These are phyloP conservation scores for Germaria angustata DNA, from an alignment of 2,888 invertebrate species.

Conservation along the genomic window DNA sequence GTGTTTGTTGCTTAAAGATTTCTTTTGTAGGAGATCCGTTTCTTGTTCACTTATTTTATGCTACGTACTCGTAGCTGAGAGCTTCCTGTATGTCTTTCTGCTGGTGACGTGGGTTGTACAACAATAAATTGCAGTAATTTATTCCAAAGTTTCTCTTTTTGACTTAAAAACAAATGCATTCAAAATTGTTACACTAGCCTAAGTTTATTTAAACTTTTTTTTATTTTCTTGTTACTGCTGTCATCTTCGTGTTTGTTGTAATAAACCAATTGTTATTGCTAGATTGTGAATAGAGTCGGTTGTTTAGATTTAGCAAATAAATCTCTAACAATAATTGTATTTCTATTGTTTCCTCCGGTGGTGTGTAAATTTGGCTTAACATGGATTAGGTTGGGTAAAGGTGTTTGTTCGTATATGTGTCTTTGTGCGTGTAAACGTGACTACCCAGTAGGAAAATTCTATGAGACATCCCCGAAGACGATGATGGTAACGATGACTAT, in stretches of 20 bases:
- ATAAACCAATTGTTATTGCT: conserved; percentile 53
- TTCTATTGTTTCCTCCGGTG: conserved; percentile 35
- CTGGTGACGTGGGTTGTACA: conserved; percentile 57
- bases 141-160: conserved; percentile 36
- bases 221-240: conserved; percentile 12
- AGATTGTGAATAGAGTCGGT: conserved; percentile 41
- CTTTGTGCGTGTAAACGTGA: not conserved
- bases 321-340: conserved; percentile 34
- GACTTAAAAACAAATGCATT: conserved; percentile 47
- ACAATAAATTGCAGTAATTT: conserved; percentile 61
- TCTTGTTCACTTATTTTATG: conserved; percentile 57
- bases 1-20: conserved; percentile 30
- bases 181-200: conserved; percentile 46
- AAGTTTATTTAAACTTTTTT: conserved; percentile 54
- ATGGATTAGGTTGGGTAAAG: not conserved
- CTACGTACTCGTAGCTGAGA: conserved; percentile 41
- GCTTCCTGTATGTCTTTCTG: conserved; percentile 56
- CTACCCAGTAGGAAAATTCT: too few species aligned
- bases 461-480: too few species aligned
- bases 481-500: too few species aligned
- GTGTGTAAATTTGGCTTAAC: too few species aligned
- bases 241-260: conserved; percentile 31
- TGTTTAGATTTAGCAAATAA: conserved; percentile 50
- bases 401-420: not conserved
- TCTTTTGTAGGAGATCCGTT: conserved; percentile 37